phyloP scores from a whole-genome alignment of 2,888 invertebrate genomes.

The Cordilura impudica region DNA sequence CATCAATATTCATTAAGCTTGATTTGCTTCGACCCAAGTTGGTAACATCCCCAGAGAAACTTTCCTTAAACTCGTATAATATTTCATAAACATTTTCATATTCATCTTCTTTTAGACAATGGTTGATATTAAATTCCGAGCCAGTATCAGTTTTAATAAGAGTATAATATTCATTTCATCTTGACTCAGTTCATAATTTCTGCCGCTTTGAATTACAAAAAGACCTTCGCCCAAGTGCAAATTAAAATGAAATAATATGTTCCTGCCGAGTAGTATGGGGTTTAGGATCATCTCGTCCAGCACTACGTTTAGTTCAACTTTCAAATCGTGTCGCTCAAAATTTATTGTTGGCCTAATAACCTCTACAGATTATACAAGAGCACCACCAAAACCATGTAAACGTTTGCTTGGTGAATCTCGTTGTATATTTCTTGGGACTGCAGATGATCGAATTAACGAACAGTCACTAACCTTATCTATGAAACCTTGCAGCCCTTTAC shows the following conservation, averaged over 20 bases:
- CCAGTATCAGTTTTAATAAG: neutral
- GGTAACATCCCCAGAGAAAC: too few species aligned
- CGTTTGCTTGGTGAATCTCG: too few species aligned
- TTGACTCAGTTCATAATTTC: too few species aligned
- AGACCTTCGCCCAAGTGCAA: neutral
- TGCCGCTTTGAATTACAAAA: too few species aligned
- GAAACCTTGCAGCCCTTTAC: constrained; percentile 46
- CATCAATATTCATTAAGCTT: too few species aligned
- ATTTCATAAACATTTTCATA: too few species aligned
- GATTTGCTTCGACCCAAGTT: too few species aligned
- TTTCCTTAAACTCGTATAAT: too few species aligned
- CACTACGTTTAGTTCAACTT: constrained; percentile 44
- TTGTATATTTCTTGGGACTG: too few species aligned
- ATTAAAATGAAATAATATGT: constrained; percentile 19
- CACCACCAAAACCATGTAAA: too few species aligned
- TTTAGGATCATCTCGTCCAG: constrained; percentile 45
- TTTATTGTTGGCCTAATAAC: too few species aligned
- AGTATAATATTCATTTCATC: neutral
- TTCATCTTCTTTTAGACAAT: neutral
- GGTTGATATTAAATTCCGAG: neutral
- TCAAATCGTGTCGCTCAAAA: neutral
- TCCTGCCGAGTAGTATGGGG: constrained; percentile 46
- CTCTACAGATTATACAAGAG: too few species aligned
- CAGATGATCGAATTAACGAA: neutral
- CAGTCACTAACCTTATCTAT: constrained; percentile 39